Conservation (phyloP, 2,113 vertebrate species). For the Damaliscus lunatus region DNA sequence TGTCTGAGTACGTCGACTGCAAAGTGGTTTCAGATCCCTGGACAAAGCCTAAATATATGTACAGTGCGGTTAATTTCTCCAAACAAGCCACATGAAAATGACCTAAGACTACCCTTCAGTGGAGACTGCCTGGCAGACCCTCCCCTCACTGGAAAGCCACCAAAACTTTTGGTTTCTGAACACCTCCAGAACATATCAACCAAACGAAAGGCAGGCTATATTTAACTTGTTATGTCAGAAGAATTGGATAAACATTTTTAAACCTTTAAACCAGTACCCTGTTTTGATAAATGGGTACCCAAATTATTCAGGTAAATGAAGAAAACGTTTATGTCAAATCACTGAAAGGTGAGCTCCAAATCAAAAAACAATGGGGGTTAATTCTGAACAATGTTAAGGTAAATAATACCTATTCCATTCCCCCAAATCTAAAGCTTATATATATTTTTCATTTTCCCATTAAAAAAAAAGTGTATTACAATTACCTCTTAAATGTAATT, state of each 20-base stretch:
- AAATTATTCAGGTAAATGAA: slow-evolving; percentile 10
- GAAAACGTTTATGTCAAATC: neutral
- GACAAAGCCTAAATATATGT: slow-evolving; percentile 70
- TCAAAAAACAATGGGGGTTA: neutral
- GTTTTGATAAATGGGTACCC: neutral
- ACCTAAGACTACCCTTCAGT: neutral
- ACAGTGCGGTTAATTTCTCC: slow-evolving; percentile 54
- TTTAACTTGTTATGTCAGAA: neutral
- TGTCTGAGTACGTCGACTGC: slow-evolving; percentile 69
- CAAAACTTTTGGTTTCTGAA: neutral
- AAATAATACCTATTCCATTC: neutral
- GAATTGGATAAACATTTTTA: neutral
- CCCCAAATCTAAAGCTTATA: neutral
- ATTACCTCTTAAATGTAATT: neutral
- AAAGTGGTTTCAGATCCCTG: slow-evolving; percentile 75
- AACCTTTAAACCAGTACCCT: neutral
- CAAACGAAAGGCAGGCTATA: neutral
- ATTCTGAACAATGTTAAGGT: neutral
- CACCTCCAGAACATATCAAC: neutral
- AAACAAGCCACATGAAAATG: neutral
- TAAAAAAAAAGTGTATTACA: neutral
- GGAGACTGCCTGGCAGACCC: neutral
- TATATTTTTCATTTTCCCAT: neutral
- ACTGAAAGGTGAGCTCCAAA: neutral
- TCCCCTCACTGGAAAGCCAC: neutral